These are phyloP conservation scores for Tychaedon coryphoeus DNA, from an alignment of 2,113 vertebrate species.

Conservation along the genomic window DNA sequence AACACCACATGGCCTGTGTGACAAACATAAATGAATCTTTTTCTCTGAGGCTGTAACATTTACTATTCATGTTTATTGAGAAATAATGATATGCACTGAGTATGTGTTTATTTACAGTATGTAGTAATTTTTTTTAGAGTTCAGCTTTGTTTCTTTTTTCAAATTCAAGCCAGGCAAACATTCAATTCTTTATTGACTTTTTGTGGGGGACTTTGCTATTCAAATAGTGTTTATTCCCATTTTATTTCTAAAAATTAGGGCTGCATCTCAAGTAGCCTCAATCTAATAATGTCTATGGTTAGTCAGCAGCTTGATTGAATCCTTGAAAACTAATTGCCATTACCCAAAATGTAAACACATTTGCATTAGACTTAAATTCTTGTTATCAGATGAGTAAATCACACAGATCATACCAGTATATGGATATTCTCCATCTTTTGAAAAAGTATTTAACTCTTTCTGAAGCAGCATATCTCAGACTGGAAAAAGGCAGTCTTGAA, in stretches of 20 bases:
- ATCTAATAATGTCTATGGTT: background rate
- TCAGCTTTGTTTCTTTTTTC: background rate
- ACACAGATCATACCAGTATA: background rate
- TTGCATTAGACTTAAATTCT: background rate
- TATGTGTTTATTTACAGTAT: background rate
- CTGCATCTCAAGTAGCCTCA: background rate
- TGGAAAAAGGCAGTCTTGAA: background rate
- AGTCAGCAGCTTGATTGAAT: background rate
- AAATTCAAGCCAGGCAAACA: background rate
- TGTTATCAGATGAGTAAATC: background rate
- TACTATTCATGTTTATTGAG: background rate
- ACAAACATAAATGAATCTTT: background rate
- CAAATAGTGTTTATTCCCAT: background rate
- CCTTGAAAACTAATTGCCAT: background rate
- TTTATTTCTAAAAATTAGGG: background rate
- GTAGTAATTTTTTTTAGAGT: background rate
- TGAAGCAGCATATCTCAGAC: background rate
- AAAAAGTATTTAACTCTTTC: background rate
- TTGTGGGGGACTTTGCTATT: accelerated
- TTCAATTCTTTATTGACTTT: background rate
- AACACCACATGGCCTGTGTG: background rate
- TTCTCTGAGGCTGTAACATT: background rate
- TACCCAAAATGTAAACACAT: background rate
- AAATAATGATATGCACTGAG: background rate
- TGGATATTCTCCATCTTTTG: background rate